These are phyloP conservation scores for Saguinus oedipus DNA, from an alignment of 2,797 vertebrate species.

Conservation along the genomic window DNA sequence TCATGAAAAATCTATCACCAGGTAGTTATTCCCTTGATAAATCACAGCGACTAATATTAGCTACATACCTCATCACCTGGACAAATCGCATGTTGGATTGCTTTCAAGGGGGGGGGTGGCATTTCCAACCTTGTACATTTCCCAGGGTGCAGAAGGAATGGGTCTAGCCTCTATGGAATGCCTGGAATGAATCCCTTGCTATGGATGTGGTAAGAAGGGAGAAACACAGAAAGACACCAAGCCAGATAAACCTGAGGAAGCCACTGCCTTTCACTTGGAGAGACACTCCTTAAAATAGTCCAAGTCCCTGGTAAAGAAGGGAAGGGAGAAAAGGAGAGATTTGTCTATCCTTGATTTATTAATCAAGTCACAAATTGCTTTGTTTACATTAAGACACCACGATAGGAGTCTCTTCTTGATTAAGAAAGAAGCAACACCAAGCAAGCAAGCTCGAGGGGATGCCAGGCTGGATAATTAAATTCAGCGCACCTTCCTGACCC, in stretches of 20 bases:
- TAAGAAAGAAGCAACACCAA: background rate
- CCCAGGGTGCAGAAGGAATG: background rate
- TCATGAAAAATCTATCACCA: slow-evolving; percentile 35
- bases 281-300: background rate
- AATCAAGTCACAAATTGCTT: slow-evolving; percentile 13
- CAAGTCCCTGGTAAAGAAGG: background rate
- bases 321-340: background rate
- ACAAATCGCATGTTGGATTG: background rate
- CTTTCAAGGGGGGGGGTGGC: slow-evolving; percentile 8
- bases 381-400: slow-evolving; percentile 6
- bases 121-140: slow-evolving; percentile 11
- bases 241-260: background rate
- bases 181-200: background rate
- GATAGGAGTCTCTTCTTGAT: background rate
- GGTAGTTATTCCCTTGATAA: slow-evolving; percentile 39
- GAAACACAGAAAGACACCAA: background rate
- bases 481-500: background rate
- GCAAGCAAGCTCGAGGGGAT: background rate
- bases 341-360: background rate
- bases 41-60: slow-evolving; percentile 48
- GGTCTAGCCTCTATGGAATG: background rate
- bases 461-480: background rate
- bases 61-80: background rate
- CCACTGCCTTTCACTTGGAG: background rate
- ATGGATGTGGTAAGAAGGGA: background rate